Evolutionary conservation across 2,888 invertebrate genomes (phyloP).

Genomic region (Melinaea marsaeus): DNA sequence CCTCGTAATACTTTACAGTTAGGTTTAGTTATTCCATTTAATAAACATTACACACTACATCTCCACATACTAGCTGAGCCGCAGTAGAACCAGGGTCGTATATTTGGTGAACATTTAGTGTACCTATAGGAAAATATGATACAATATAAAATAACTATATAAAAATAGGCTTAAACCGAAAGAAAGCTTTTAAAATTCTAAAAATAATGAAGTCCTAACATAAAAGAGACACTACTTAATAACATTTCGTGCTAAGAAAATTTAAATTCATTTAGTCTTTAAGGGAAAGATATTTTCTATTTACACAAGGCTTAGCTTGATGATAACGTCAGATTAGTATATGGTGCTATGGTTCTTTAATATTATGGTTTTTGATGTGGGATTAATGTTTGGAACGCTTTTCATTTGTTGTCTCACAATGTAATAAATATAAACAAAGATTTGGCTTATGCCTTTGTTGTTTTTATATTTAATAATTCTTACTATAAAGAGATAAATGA

Average conservation of each 20-base stretch:
- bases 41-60: too few species aligned
- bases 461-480: not conserved
- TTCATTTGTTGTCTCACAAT: conserved; percentile 11
- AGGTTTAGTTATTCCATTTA: too few species aligned
- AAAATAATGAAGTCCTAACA: conserved; percentile 1
- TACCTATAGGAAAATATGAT: too few species aligned
- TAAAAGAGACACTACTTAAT: not conserved
- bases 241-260: conserved; percentile 14
- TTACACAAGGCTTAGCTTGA: conserved; percentile 43
- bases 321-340: conserved; percentile 38
- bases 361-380: conserved; percentile 34
- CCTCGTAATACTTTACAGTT: too few species aligned
- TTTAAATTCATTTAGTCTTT: conserved; percentile 37
- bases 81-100: too few species aligned
- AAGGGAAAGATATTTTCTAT: conserved; percentile 54
- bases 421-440: conserved; percentile 3
- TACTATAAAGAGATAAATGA: not conserved
- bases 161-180: too few species aligned
- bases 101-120: too few species aligned
- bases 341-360: conserved; percentile 34
- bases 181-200: too few species aligned
- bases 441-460: not conserved
- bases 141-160: too few species aligned
- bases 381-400: conserved; percentile 30
- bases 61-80: too few species aligned